A percentile compares a stretch with the other conserved stretches of the same genome.
Evolutionary conservation across 2,888 invertebrate species (phyloP).

Genomic region (Serrognathus titanus): DNA sequence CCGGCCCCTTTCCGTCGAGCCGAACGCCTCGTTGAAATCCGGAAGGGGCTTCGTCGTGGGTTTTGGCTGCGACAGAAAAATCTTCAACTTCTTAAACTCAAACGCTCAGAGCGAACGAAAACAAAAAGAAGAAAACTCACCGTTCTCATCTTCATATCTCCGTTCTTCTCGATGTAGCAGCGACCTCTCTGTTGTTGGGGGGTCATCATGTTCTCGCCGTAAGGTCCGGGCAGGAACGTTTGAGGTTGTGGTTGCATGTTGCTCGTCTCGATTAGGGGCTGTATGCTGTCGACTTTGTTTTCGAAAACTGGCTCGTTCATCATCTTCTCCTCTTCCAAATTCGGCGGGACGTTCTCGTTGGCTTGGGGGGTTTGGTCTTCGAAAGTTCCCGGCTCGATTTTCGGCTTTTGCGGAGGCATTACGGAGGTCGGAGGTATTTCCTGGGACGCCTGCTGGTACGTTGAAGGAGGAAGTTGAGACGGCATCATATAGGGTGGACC

Average conservation of each 20-base stretch:
- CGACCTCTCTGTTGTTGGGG: neutral
- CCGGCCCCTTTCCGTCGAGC: slow-evolving; percentile 81
- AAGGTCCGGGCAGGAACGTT: slow-evolving; percentile 8
- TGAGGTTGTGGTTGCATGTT: slow-evolving; percentile 5
- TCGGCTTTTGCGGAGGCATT: slow-evolving; percentile 14
- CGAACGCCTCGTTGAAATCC: slow-evolving; percentile 82
- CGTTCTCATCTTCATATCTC: slow-evolving; percentile 37
- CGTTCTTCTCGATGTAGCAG: slow-evolving; percentile 24
- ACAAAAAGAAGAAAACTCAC: slow-evolving; percentile 22
- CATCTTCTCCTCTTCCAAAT: slow-evolving; percentile 13
- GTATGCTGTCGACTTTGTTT: slow-evolving; percentile 18
- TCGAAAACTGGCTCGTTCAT: slow-evolving; percentile 19
- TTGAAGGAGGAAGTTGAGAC: slow-evolving; percentile 3
- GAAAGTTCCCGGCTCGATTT: slow-evolving; percentile 11
- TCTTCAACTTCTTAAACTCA: neutral
- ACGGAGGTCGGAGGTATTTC: slow-evolving; percentile 14
- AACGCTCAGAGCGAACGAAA: neutral
- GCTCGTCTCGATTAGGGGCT: slow-evolving; percentile 11
- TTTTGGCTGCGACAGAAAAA: slow-evolving; percentile 10
- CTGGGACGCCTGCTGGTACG: slow-evolving; percentile 3
- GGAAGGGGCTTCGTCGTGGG: slow-evolving; percentile 57
- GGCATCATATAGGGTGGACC: slow-evolving; percentile 14
- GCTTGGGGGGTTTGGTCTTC: slow-evolving; percentile 24
- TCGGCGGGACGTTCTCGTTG: slow-evolving; percentile 34
- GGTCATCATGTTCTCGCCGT: slow-evolving; percentile 6